Conservation (phyloP, 2,797 vertebrate genomes). For the Etheostoma nigrum region DNA sequence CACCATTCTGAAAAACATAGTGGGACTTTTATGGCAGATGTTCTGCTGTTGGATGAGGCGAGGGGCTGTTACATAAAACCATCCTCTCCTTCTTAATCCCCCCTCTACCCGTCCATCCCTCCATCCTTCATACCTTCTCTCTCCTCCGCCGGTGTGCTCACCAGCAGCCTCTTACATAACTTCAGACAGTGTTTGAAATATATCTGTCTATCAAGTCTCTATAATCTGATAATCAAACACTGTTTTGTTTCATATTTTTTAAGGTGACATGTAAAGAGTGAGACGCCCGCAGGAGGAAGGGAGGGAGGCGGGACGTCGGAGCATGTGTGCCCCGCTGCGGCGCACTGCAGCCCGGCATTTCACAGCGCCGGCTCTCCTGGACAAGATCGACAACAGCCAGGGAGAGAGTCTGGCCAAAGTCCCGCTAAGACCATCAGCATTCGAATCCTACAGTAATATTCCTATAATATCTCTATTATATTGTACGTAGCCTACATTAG, state of each 20-base stretch:
- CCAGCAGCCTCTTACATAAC: constrained; percentile 55
- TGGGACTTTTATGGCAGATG: constrained; percentile 31
- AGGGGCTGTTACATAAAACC: constrained; percentile 64
- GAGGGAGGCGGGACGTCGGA: not conserved
- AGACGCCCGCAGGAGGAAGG: not conserved
- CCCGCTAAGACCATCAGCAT: not conserved
- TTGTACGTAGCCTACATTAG: too few species aligned
- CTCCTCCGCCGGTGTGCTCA: constrained; percentile 14
- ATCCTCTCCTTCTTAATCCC: constrained; percentile 59
- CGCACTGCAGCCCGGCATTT: constrained; percentile 26
- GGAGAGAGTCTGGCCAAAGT: not conserved
- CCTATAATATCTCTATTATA: not conserved
- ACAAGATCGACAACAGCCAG: constrained; percentile 17
- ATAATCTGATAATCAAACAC: not conserved
- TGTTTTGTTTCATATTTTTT: not conserved
- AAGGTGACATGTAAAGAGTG: not conserved
- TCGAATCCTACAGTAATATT: too few species aligned
- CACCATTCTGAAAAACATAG: too few species aligned
- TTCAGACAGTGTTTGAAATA: not conserved
- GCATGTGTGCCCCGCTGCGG: constrained; percentile 1
- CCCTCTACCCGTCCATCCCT: constrained; percentile 4
- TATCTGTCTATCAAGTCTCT: not conserved
- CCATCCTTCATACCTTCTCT: not conserved
- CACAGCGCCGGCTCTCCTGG: constrained; percentile 1
- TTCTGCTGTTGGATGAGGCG: constrained; percentile 34